A percentile compares a stretch with the other conserved stretches of the same genome.
These are phyloP conservation scores for Labrus mixtus DNA, from an alignment of 2,113 vertebrate species.

Conservation along the genomic window DNA sequence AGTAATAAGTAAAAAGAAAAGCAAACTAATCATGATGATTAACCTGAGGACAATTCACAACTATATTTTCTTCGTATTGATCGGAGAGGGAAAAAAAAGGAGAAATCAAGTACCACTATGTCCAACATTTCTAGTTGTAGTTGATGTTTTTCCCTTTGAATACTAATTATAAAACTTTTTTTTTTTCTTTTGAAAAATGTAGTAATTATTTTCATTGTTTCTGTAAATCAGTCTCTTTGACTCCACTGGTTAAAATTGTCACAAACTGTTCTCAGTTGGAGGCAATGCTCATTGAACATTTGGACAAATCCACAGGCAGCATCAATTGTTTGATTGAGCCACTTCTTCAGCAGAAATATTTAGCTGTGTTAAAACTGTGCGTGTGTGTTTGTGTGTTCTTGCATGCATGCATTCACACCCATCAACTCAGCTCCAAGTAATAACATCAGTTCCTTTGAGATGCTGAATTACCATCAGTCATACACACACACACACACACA, in stretches of 20 bases:
- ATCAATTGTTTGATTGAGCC: slow-evolving; percentile 3
- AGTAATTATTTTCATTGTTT: slow-evolving; percentile 5
- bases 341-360: slow-evolving; percentile 22
- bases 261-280: neutral
- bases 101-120: too few species aligned
- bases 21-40: neutral
- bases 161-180: neutral
- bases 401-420: slow-evolving; percentile 24
- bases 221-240: slow-evolving; percentile 2
- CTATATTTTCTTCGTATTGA: too few species aligned
- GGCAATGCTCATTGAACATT: slow-evolving; percentile 1
- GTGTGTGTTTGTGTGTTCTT: neutral
- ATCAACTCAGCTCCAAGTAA: slow-evolving; percentile 48
- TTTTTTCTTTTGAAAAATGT: neutral
- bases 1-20: neutral
- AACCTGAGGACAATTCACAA: neutral
- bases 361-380: slow-evolving; percentile 28
- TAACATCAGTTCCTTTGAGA: slow-evolving; percentile 57
- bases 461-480: slow-evolving; percentile 40
- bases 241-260: neutral
- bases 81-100: too few species aligned
- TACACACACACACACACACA: slow-evolving; percentile 26
- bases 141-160: too few species aligned
- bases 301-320: slow-evolving; percentile 18
- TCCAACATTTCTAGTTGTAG: too few species aligned